Evolutionary conservation across 2,888 invertebrate genomes (phyloP), one percentile per base, ranked within the genome.

Genomic region (Plemyria rubiginata): DNA sequence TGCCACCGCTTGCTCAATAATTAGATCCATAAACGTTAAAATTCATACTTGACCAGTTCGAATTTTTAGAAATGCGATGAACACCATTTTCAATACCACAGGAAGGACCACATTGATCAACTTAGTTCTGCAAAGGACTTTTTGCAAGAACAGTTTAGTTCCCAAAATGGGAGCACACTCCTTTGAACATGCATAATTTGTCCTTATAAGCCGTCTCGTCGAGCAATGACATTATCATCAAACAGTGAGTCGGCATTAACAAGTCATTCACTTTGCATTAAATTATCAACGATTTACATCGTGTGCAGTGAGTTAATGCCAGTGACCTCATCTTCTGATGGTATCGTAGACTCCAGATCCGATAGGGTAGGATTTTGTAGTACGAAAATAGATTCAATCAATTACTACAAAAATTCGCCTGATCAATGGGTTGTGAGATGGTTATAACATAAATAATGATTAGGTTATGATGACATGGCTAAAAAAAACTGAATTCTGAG

Each of bases 151-250:
- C 8, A n/a, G 29, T 32, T 40, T 40, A 36, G 41, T 48, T 43
- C 29, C 46, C 7, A 16, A 62, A 56, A 52, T 32, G 9, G 36
- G 28, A 54, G 36, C 15, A 41, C 50, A 40, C 22, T 22, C 54
- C 36, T 28, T 43, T n/a, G 28, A 43, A 49, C 49, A n/a, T n/a
- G n/a, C n/a, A 49, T 46, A 46, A 59, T 59, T 62, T 62, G 38
- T 54, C 13, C 62, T 28, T 49, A 57, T 49, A 16, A 62, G 38
- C 62, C 28, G n/a, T 43, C 38, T 54, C 62, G 54, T 46, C 41
- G 56, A 29, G 61, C 56, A 52, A 57, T 53, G n/a, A 50, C 50
- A 62, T 62, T 62, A 58, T 58, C 58, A 62, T 62, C 54, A 58
- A 58, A 58, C 62, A 54, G 62, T 41, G 48, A 57, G 29, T 50